Evolutionary conservation across 2,888 invertebrate species (phyloP).

Genomic region (Hemithea aestivaria): DNA sequence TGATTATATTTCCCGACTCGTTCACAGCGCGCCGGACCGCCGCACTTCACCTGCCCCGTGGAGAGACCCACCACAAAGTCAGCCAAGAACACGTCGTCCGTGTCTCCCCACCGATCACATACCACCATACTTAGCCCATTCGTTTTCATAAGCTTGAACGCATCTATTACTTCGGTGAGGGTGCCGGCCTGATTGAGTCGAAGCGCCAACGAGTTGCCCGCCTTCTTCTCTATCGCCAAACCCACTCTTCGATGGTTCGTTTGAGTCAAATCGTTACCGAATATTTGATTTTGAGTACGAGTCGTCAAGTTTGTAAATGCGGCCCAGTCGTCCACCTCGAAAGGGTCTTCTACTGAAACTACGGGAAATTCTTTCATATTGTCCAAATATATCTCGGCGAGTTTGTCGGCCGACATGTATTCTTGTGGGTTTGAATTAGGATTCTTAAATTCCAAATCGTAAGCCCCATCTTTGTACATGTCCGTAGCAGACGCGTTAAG

Average conservation of each 20-base stretch:
- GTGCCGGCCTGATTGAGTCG: constrained; percentile 99
- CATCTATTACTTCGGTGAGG: constrained; percentile 96
- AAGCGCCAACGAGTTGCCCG: constrained; percentile 94
- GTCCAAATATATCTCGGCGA: constrained; percentile 91
- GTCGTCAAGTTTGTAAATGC: constrained; percentile 90
- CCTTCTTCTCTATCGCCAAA: constrained; percentile 95
- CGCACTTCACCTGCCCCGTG: constrained; percentile 98
- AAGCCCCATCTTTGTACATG: constrained; percentile 90
- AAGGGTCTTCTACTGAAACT: constrained; percentile 97
- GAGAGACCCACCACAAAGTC: constrained; percentile 98
- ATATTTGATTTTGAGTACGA: constrained; percentile 86
- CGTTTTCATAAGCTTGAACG: constrained; percentile 94
- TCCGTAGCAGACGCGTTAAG: constrained; percentile 99
- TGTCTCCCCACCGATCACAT: constrained; percentile 90
- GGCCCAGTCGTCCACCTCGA: constrained; percentile 99
- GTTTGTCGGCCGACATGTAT: constrained; percentile 89
- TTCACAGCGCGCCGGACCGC: constrained; percentile 97
- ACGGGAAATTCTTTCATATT: constrained; percentile 95
- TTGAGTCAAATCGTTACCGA: constrained; percentile 97
- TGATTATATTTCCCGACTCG: constrained; percentile 99
- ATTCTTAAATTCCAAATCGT: constrained; percentile 99
- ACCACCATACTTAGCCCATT: constrained; percentile 91
- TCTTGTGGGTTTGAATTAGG: constrained; percentile 90
- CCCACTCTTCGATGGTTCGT: constrained; percentile 92
- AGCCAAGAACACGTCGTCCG: constrained; percentile 98